Percentiles rank a stretch among this genome's conserved stretches.
Conservation (phyloP, 2,888 invertebrate genomes). For the Agonum fuliginosum region DNA sequence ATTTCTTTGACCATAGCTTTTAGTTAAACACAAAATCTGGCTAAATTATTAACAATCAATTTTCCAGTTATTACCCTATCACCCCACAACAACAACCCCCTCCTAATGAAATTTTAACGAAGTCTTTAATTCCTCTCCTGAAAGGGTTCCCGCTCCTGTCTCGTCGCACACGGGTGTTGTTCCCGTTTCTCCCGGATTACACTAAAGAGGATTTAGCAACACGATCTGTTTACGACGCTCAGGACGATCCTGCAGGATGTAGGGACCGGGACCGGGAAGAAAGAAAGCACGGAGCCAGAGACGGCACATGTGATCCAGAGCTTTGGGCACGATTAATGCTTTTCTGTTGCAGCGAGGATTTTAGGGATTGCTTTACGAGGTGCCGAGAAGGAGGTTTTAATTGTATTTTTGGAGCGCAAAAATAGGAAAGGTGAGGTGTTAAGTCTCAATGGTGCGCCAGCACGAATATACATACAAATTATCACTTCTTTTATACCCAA, state of each 20-base stretch:
- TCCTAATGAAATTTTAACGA: slow-evolving; percentile 15
- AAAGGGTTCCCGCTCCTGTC: background rate
- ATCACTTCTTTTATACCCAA: no score
- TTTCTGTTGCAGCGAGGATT: slow-evolving; percentile 25
- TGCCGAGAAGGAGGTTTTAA: background rate
- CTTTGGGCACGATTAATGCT: slow-evolving; percentile 44
- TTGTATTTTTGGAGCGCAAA: slow-evolving; percentile 6
- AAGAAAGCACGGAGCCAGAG: no score
- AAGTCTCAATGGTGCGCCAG: background rate
- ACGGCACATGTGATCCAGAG: slow-evolving; percentile 8
- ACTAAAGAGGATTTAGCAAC: slow-evolving; percentile 59
- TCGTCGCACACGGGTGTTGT: slow-evolving; percentile 9
- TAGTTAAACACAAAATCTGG: no score
- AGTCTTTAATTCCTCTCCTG: slow-evolving; percentile 10
- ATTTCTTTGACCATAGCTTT: no score
- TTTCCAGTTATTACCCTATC: background rate
- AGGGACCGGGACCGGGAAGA: background rate
- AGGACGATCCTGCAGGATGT: slow-evolving; percentile 33
- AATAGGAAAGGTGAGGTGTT: background rate
- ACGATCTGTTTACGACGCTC: slow-evolving; percentile 59
- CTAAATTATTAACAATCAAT: no score
- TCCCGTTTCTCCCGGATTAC: slow-evolving; percentile 50
- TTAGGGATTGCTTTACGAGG: background rate
- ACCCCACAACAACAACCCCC: background rate
- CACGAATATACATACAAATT: no score